phyloP scores from a whole-genome alignment of 2,797 vertebrate genomes.

The Synanceia verrucosa region DNA sequence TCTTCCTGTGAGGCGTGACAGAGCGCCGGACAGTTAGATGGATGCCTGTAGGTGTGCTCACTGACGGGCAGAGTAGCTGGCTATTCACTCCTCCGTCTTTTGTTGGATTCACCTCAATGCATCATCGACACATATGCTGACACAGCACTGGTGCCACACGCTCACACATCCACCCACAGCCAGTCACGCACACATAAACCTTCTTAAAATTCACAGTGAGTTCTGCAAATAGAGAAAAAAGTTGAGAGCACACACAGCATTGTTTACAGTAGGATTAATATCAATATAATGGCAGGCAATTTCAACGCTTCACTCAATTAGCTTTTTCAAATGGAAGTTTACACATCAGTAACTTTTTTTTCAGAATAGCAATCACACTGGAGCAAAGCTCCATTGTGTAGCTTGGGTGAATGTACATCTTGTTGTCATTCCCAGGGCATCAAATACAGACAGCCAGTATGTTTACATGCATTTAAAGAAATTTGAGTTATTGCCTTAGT shows the following conservation, averaged over 20 bases:
- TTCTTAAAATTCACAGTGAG: conserved; percentile 46
- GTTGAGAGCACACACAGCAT: not conserved
- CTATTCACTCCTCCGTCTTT: conserved; percentile 52
- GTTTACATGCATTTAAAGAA: too few relatives aligned
- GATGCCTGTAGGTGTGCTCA: conserved; percentile 60
- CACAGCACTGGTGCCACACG: conserved; percentile 25
- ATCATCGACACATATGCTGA: conserved; percentile 54
- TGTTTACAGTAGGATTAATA: conserved; percentile 54
- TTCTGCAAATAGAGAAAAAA: conserved; percentile 9
- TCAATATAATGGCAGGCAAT: conserved; percentile 29
- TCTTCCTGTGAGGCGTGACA: conserved; percentile 68
- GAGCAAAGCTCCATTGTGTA: conserved; percentile 15
- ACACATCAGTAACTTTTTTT: conserved; percentile 18
- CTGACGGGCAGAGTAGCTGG: conserved; percentile 62
- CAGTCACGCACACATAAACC: conserved; percentile 10
- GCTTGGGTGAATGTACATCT: conserved; percentile 17
- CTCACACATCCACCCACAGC: conserved; percentile 7
- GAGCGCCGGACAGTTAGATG: conserved; percentile 63
- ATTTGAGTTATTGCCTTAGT: too few relatives aligned
- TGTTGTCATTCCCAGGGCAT: not conserved
- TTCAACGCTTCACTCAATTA: conserved; percentile 19
- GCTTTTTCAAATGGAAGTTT: conserved; percentile 34
- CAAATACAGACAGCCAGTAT: not conserved
- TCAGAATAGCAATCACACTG: conserved; percentile 21
- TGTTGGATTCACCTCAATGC: conserved; percentile 58